Evolutionary conservation across 2,888 invertebrate species (phyloP), one percentile per base, ranked within the genome.

Genomic region (Corbicula japonica): DNA sequence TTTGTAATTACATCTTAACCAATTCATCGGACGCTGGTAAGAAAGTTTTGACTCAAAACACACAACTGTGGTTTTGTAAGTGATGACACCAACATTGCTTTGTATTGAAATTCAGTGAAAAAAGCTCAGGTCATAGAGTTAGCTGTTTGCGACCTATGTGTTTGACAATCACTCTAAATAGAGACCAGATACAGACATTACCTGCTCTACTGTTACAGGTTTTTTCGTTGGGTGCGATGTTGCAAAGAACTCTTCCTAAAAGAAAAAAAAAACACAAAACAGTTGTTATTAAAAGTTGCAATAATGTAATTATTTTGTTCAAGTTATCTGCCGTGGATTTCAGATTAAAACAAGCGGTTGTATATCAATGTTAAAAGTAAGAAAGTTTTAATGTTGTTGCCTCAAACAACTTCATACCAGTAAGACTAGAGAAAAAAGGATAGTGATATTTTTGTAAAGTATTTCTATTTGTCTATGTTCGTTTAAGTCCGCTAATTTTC

Each of bases 141-240:
- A n/a, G n/a, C n/a, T n/a, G n/a, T n/a, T n/a, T n/a, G n/a, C n/a
- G n/a, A n/a, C n/a, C n/a, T n/a, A n/a, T n/a, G n/a, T n/a, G n/a
- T n/a, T n/a, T n/a, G n/a, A n/a, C n/a, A n/a, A n/a, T n/a, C n/a
- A n/a, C n/a, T n/a, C n/a, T n/a, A n/a, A n/a, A n/a, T n/a, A n/a
- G n/a, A n/a, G n/a, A n/a, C n/a, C n/a, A n/a, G n/a, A n/a, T n/a
- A n/a, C n/a, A n/a, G n/a, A n/a, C n/a, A n/a, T 56, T 65, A 80
- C 80, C 63, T 81, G 74, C 21, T 65, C 38, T 23, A 81, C 46
- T n/a, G 69, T 60, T 2, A 76, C 68, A 28, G 80, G 65, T 58
- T 80, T 80, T 54, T 72, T 72, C 8, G 72, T 72, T 54, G 80
- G 80, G 32, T 76, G 58, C 15, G 30, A n/a, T 10, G 26, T 41